A percentile compares a stretch with the other conserved stretches of the same genome.
Conservation (phyloP, 92 coral and sea anemone species). For the Umimayanthus chanpuru region DNA sequence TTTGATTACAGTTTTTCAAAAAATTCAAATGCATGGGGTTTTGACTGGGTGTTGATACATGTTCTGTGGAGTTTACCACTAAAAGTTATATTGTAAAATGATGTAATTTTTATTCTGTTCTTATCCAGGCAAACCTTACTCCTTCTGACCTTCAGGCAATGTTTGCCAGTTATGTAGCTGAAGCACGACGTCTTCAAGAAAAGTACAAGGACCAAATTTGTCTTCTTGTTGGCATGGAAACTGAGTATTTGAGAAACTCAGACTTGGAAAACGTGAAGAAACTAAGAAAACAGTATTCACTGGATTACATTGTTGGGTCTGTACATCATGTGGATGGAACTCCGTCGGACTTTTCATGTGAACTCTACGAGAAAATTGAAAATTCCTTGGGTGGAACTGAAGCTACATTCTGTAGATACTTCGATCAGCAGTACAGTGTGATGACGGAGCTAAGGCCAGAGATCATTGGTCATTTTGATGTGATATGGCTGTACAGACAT, state of each 20-base stretch:
- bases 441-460: conserved; percentile 63
- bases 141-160: conserved; percentile 58
- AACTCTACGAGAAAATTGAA: conserved; percentile 57
- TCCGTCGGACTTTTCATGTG: conserved; percentile 59
- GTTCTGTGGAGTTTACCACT: background rate
- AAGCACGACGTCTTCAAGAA: conserved; percentile 68
- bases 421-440: conserved; percentile 66
- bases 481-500: conserved; percentile 64
- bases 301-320: conserved; percentile 76
- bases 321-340: conserved; percentile 74
- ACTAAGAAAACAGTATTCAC: conserved; percentile 42
- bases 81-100: background rate
- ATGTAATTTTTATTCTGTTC: background rate
- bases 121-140: conserved; percentile 51
- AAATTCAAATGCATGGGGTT: too few species aligned
- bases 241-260: conserved; percentile 62
- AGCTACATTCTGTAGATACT: conserved; percentile 56
- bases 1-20: too few species aligned
- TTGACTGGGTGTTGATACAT: too few species aligned
- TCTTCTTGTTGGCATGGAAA: conserved; percentile 76
- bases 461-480: conserved; percentile 73
- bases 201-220: conserved; percentile 62
- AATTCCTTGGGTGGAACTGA: conserved; percentile 65
- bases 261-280: conserved; percentile 43
- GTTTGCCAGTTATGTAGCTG: conserved; percentile 58